These are phyloP conservation scores for Oxyura jamaicensis DNA, from an alignment of 2,113 vertebrate species.

Conservation along the genomic window DNA sequence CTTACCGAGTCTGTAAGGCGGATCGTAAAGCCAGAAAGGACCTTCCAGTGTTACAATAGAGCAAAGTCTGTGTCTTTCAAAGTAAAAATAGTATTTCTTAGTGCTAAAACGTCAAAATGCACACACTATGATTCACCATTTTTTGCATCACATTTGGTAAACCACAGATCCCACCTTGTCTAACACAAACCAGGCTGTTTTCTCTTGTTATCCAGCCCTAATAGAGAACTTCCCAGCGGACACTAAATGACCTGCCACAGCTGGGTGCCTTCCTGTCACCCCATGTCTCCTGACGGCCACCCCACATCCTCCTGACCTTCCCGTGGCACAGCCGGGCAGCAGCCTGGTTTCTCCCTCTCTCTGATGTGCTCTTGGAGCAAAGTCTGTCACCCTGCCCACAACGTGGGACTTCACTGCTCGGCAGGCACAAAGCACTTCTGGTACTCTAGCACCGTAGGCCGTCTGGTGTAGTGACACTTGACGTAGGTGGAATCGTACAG, in stretches of 20 bases:
- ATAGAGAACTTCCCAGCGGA: not conserved
- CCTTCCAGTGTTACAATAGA: not conserved
- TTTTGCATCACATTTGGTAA: not conserved
- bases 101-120: not conserved
- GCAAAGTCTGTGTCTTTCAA: not conserved
- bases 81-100: not conserved
- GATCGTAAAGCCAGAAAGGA: not conserved
- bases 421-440: not conserved
- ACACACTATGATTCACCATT: not conserved
- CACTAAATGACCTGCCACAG: fast-evolving
- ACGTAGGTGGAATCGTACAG: not conserved
- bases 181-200: not conserved
- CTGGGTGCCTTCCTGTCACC: not conserved
- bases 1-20: not conserved
- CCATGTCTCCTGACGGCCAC: not conserved
- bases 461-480: not conserved
- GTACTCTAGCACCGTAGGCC: not conserved
- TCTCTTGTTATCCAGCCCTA: not conserved
- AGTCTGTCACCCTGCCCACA: conserved; percentile 3
- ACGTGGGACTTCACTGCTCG: not conserved
- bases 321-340: not conserved
- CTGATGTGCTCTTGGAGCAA: not conserved
- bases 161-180: not conserved
- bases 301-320: not conserved
- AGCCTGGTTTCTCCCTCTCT: not conserved